Base-by-base conservation (phyloP, 2,888 invertebrate genomes). In the Thelaira solivaga region DNA sequence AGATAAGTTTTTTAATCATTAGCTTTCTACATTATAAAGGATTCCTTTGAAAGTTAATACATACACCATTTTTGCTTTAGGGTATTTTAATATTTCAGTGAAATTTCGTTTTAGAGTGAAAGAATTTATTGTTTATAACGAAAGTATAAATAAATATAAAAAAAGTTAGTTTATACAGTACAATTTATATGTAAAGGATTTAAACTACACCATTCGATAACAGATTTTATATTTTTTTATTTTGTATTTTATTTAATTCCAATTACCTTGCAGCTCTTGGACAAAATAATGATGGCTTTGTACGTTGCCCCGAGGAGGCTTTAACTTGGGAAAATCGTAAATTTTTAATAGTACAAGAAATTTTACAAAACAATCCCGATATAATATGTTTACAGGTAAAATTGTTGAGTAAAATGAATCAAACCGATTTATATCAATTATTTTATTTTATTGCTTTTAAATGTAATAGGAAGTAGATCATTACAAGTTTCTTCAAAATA, bases 241-340 rank as follows among this genome's bases (percentile, higher is more conserved):
- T n/a, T 34, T 45, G 34, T 20, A 3, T 1, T 36, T 16, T 4
- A 43, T 16, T 41, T 29, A 18, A 26, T 10, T 4, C 4, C 4
- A 7, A 2, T n/a, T 47, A 34, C 6, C 0, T 88, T 89, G 16
- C 83, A 94, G 94, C 93, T 73, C 89, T 95, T 76, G 93, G 94
- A 18, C 90, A 91, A 83, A 91, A 91, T 83, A 93, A 92, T 82
- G 94, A 94, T 86, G 92, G 93, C 83, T 94, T 94, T 86, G 92
- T 92, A 4, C 90, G 91, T 61, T 94, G 94, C 86, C 94, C 94
- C 3, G 90, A 91, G 18, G 92, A 92, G 84, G 94, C 94, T 1
- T 88, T 95, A 74, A 91, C 92, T 49, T 94, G 94, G 94, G 90
- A 91, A 80, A 90, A 90, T 73, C 90, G 94, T 81, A 90, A 92